Evolutionary conservation across 2,888 invertebrate species (phyloP), one percentile per base, ranked within the genome.

Genomic region (Pristionchus exspectatus): DNA sequence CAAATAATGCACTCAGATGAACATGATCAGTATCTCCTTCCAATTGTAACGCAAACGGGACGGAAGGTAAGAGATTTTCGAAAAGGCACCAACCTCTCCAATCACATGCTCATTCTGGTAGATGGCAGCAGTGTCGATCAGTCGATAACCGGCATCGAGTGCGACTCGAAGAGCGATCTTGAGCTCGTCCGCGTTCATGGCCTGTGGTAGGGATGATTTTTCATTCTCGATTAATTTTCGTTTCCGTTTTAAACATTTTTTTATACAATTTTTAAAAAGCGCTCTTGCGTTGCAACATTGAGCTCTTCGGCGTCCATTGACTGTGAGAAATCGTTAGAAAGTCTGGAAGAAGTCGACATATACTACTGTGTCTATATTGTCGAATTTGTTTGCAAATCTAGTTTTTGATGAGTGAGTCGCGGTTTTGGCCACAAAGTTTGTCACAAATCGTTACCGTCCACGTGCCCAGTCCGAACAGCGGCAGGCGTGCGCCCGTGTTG

Each of bases 71-170:
- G n/a, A n/a, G n/a, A n/a, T n/a, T n/a, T n/a, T n/a, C n/a, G n/a
- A n/a, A 2, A 21, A 12, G 4, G 2, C 4, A 56, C 56, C 9
- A 24, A 81, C 81, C 69, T 96, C 95, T 27, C 97, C 97, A 92
- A 97, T 96, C 89, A 96, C 96, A 87, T 95, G 95, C 95, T 97
- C 97, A 95, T 97, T 97, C 72, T 96, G 96, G 95, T 97, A 97
- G 2, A 97, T 38, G 5, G 96, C 96, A 18, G 97, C 97, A 56
- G 97, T 97, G 95, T 97, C 97, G 87, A 95, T 94, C 56, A 93
- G 92, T 30, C 95, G 91, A 90, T 95, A 95, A 27, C 95, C 95
- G 33, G 91, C 90, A 87, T 95, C 94, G 14, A 95, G 86, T 21
- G 95, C 95, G 24, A 92, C 90, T 81, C 92, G 90, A 30, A 94